Evolutionary conservation across 2,888 invertebrate genomes (phyloP).

Genomic region (Sarcophaga caerulescens): DNA sequence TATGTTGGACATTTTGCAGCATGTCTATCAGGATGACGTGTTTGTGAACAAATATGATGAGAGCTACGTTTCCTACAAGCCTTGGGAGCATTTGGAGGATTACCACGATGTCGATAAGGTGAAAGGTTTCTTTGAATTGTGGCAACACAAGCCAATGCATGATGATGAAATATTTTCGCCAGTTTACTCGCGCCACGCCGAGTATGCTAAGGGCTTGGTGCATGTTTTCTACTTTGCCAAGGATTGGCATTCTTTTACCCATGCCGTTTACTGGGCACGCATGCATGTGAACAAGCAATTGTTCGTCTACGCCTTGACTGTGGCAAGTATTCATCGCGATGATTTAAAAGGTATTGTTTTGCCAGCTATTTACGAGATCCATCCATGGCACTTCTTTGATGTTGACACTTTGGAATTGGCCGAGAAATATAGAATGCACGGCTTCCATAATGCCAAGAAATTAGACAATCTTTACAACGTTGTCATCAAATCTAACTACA

Average conservation of each 20-base stretch:
- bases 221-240: constrained; percentile 87
- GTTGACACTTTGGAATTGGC: constrained; percentile 82
- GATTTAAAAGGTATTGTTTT: constrained; percentile 84
- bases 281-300: constrained; percentile 84
- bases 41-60: constrained; percentile 80
- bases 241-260: constrained; percentile 88
- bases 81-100: constrained; percentile 84
- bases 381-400: constrained; percentile 85
- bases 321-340: constrained; percentile 83
- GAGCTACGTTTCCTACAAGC: constrained; percentile 82
- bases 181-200: constrained; percentile 77
- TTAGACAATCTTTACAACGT: constrained; percentile 82
- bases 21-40: constrained; percentile 84
- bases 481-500: constrained; percentile 86
- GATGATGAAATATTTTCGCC: constrained; percentile 77
- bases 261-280: constrained; percentile 87
- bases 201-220: constrained; percentile 84
- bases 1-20: constrained; percentile 82
- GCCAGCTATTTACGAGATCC: constrained; percentile 87
- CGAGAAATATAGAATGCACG: constrained; percentile 83
- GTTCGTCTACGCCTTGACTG: constrained; percentile 84
- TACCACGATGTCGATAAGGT: constrained; percentile 83
- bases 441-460: constrained; percentile 82
- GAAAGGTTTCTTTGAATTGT: constrained; percentile 83
- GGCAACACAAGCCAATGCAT: constrained; percentile 82